Evolutionary conservation across 2,797 vertebrate species (phyloP), one percentile per base, ranked within the genome.

Genomic region (Aphelocoma californica): DNA sequence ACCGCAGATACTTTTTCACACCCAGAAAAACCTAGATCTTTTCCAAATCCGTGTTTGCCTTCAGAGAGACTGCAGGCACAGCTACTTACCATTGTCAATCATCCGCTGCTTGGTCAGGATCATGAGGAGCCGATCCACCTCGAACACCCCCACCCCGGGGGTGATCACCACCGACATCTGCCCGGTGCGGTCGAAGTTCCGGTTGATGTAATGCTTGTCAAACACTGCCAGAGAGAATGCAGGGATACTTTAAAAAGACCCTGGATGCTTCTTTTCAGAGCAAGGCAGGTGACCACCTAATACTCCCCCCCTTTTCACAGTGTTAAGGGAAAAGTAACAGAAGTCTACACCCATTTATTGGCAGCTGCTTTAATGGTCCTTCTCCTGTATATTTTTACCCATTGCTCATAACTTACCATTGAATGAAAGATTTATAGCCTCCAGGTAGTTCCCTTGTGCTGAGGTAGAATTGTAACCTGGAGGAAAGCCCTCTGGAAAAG

Each of bases 141-240:
- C 99, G 23, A 99, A 99, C 67, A 99, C 99, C 0, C 99, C 99
- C 34, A 99, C 99, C 2, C 99, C 99, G 0, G 99, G 99, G 0
- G 99, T 99, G 97, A 99, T 99, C 70, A 99, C 99, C 95, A 99
- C 99, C 0, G 99, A 99, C 99, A 99, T 99, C 98, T 99, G 99
- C 8, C 99, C 99, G 0, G 99, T 99, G 42, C 99, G 99, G 95
- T 99, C 99, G 13, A 99, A 99, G 97, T 99, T 99, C 7, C 99
- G 98, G 97, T 99, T 99, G 98, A 99, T 99, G 96, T 99, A 99
- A 93, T 99, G 99, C 94, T 99, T 99, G 97, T 99, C 99, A 74
- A 99, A 99, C 83, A 99, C 99, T 99, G 93, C 20, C 58, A 94
- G 62, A 91, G 48, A 93, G 31, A 90, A 75, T 3, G 4, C 42